Evolutionary conservation across 2,888 invertebrate species (phyloP), one percentile per base, ranked within the genome.

Genomic region (Atethmia centrago): DNA sequence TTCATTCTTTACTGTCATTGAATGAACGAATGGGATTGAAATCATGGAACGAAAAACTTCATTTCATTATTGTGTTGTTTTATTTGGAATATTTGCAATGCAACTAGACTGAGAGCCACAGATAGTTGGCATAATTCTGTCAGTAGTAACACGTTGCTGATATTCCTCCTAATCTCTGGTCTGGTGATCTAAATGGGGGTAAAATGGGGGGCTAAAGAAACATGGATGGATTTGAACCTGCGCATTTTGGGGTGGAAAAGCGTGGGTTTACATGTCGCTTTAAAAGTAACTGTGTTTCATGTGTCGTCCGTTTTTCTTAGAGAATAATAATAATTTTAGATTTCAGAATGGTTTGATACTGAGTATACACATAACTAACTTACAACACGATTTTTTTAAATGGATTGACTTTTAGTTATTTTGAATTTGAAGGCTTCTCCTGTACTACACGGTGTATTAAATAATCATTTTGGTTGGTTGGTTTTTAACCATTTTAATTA

Each of bases 81-180:
- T 68, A 87, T 96, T 96, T 88, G 93, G 96, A 83, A 94, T 94
- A 79, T 64, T 51, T 62, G 69, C 72, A 49, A 64, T 65, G 49
- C 10, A 36, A 51, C 10, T n/a, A 12, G 31, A 36, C 49, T 36
- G 12, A 64, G 31, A 31, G 31, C 10, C 16, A 7, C 21, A 45
- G 8, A 63, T 31, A 9, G 21, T 63, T 31, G 63, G 21, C 21
- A 64, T n/a, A n/a, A 31, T 63, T 64, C 10, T n/a, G 64, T 64
- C 31, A 7, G n/a, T 31, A 7, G 64, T 64, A 61, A 31, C 8
- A 49, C 40, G 2, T 53, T 66, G 61, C 40, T 62, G 31, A 56
- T 75, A 28, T 70, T 75, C 42, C 55, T n/a, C 28, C 19, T 72
- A 66, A 56, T n/a, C n/a, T n/a, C 21, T 3, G 8, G 19, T 55